Percentiles rank a stretch among this genome's conserved stretches.
These are phyloP conservation scores for Eristalis arbustorum DNA, from an alignment of 2,888 invertebrate genomes.

Conservation along the genomic window DNA sequence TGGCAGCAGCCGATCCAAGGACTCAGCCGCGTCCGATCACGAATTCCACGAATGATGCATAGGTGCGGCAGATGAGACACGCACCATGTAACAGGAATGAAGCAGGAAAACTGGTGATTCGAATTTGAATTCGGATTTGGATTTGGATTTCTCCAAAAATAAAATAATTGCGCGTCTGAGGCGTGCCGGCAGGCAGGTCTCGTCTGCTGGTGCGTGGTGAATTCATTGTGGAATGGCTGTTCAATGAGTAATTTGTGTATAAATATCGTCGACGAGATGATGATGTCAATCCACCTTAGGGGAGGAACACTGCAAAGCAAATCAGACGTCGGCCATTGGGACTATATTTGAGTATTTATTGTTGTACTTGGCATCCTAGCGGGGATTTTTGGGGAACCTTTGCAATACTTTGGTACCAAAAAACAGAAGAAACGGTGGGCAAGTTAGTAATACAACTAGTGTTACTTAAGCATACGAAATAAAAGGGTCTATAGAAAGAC, in stretches of 20 bases:
- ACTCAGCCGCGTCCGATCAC: slow-evolving; percentile 43
- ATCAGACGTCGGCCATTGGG: not conserved
- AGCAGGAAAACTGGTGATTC: slow-evolving; percentile 38
- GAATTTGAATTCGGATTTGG: not conserved
- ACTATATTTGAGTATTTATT: no score
- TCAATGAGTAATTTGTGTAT: not conserved
- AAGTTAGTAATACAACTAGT: no score
- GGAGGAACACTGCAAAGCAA: not conserved
- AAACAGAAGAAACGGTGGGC: no score
- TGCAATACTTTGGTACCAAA: no score
- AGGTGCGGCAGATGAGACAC: slow-evolving; percentile 70
- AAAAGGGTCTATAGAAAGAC: no score
- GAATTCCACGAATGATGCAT: slow-evolving; percentile 67
- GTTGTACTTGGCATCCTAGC: no score
- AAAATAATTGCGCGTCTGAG: slow-evolving; percentile 46
- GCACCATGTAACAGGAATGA: slow-evolving; percentile 28
- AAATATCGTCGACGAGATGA: not conserved
- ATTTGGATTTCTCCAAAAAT: slow-evolving; percentile 62
- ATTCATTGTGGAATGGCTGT: not conserved
- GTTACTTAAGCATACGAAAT: no score
- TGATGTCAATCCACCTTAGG: not conserved
- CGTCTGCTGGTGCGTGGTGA: not conserved
- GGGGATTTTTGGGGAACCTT: no score
- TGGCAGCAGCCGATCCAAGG: slow-evolving; percentile 33
- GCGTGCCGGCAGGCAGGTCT: not conserved